phyloP scores from a whole-genome alignment of 2,888 invertebrate species.

The Helleia helle region DNA sequence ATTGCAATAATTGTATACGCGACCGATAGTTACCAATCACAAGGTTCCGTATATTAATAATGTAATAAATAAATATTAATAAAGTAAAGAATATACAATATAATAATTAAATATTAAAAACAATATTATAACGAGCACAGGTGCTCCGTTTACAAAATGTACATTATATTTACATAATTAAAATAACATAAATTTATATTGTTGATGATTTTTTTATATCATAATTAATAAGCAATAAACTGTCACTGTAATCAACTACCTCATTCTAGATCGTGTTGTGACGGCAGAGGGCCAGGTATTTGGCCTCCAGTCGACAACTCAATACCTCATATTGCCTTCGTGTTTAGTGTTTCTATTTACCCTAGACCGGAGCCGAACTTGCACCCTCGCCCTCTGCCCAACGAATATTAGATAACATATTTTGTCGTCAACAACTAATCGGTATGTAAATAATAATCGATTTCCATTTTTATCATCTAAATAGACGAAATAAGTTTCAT shows the following conservation, averaged over 20 bases:
- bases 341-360: slow-evolving; percentile 34
- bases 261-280: slow-evolving; percentile 54
- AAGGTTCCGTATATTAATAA: not conserved
- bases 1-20: slow-evolving; percentile 3
- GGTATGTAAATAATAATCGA: slow-evolving; percentile 1
- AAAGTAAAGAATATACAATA: too few species aligned
- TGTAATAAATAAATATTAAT: too few species aligned
- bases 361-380: slow-evolving; percentile 13
- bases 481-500: not conserved
- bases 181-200: slow-evolving; percentile 22
- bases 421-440: slow-evolving; percentile 33
- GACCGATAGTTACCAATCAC: slow-evolving; percentile 5
- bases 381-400: slow-evolving; percentile 24
- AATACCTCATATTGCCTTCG: slow-evolving; percentile 48
- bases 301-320: slow-evolving; percentile 21
- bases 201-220: slow-evolving; percentile 53
- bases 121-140: slow-evolving; percentile 12
- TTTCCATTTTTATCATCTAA: slow-evolving; percentile 3
- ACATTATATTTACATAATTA: slow-evolving; percentile 21
- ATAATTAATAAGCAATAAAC: slow-evolving; percentile 56
- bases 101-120: too few species aligned
- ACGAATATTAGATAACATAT: slow-evolving; percentile 50
- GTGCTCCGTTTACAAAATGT: slow-evolving; percentile 3
- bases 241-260: slow-evolving; percentile 65
- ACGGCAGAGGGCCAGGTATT: slow-evolving; percentile 24